These are phyloP conservation scores for Dermatemys mawii DNA, from an alignment of 2,113 vertebrate genomes.

Conservation along the genomic window DNA sequence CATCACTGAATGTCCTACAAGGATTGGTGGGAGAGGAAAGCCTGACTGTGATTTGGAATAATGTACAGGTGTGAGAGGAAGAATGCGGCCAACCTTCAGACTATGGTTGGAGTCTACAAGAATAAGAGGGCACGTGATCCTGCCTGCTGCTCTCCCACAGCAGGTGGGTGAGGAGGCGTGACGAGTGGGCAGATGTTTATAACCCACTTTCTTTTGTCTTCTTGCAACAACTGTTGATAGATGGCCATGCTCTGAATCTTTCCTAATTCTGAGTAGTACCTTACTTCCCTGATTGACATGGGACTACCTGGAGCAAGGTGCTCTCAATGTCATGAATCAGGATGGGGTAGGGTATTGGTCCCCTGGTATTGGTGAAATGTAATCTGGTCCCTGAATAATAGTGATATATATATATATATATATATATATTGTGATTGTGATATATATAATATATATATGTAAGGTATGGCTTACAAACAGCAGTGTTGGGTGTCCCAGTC, in stretches of 20 bases:
- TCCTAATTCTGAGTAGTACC: too few relatives aligned
- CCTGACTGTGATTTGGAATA: not conserved
- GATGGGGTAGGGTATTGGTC: too few relatives aligned
- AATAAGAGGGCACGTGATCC: accelerated
- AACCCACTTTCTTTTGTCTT: not conserved
- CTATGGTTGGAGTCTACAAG: accelerated
- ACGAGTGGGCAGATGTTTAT: not conserved
- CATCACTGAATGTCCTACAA: not conserved
- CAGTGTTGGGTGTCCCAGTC: too few relatives aligned
- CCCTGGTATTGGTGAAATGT: accelerated
- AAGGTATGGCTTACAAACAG: not conserved
- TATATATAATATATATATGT: not conserved
- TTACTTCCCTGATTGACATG: not conserved
- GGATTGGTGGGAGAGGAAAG: accelerated
- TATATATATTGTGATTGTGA: too few relatives aligned
- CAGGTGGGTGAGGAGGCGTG: not conserved
- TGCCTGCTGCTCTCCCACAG: not conserved
- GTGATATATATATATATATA: too few relatives aligned
- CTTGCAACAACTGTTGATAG: not conserved
- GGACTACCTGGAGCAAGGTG: not conserved
- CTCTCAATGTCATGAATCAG: not conserved
- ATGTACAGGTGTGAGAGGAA: not conserved
- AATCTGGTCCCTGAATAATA: not conserved
- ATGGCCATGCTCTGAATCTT: not conserved
- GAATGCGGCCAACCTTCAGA: not conserved